phyloP scores from a whole-genome alignment of 2,113 vertebrate genomes.

The Mesitornis unicolor region DNA sequence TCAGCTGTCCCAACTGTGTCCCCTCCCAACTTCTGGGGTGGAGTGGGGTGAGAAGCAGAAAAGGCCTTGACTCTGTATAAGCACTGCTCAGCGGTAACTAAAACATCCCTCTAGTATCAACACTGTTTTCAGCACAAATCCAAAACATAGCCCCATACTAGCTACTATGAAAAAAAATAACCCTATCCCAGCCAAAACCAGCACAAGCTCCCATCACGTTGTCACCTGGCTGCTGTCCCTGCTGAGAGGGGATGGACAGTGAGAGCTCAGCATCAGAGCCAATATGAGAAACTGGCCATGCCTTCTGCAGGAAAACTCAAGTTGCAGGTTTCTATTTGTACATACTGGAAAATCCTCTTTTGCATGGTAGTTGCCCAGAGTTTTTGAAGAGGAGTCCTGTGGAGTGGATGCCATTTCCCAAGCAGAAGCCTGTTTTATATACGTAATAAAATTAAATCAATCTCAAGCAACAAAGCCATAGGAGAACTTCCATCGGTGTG shows the following conservation, averaged over 20 bases:
- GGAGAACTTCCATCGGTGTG: neutral
- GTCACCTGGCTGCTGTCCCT: neutral
- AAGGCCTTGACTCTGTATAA: too few relatives aligned
- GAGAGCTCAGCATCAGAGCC: neutral
- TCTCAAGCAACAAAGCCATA: neutral
- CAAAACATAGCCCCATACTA: too few relatives aligned
- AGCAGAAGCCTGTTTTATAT: neutral
- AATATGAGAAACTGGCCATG: neutral
- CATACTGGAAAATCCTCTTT: neutral
- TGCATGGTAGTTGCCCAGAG: neutral
- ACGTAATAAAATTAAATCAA: neutral
- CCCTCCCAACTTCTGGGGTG: too few relatives aligned
- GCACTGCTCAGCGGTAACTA: too few relatives aligned
- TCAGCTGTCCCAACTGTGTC: too few relatives aligned
- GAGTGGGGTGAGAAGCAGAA: too few relatives aligned
- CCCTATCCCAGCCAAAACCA: too few relatives aligned
- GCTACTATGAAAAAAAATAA: too few relatives aligned
- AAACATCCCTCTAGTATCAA: too few relatives aligned
- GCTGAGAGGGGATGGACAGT: neutral
- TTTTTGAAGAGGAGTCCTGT: neutral
- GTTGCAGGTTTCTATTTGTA: neutral
- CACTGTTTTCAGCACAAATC: too few relatives aligned
- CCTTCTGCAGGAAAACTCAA: neutral
- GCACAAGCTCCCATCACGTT: fast-evolving
- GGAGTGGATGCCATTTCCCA: neutral